These are phyloP conservation scores for Bostrychus sinensis DNA, from an alignment of 2,113 vertebrate species.

Conservation along the genomic window DNA sequence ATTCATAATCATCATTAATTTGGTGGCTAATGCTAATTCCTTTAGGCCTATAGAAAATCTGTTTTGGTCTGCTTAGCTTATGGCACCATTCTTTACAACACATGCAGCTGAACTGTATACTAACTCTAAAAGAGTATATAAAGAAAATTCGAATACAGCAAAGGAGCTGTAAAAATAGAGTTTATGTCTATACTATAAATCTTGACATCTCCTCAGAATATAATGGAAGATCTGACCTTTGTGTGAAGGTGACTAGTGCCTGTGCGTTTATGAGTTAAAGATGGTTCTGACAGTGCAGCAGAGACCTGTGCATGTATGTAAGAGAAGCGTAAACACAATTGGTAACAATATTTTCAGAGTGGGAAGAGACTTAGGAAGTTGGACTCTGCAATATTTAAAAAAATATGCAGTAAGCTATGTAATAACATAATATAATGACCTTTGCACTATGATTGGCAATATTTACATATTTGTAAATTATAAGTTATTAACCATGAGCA, in stretches of 20 bases:
- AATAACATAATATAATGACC: too few species aligned
- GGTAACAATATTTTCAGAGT: too few species aligned
- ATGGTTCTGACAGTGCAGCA: slow-evolving; percentile 53
- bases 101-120: too few species aligned
- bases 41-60: background rate
- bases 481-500: too few species aligned
- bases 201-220: slow-evolving; percentile 43
- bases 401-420: too few species aligned
- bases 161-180: slow-evolving; percentile 10
- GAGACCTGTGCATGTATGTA: background rate
- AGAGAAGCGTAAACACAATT: slow-evolving; percentile 21
- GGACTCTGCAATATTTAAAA: too few species aligned
- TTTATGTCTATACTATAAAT: slow-evolving; percentile 35
- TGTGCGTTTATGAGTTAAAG: slow-evolving; percentile 70
- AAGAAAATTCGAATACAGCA: slow-evolving; percentile 11
- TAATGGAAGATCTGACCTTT: slow-evolving; percentile 75
- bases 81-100: background rate
- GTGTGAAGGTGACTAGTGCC: slow-evolving; percentile 63
- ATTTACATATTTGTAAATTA: too few species aligned
- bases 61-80: background rate
- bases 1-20: too few species aligned
- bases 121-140: background rate
- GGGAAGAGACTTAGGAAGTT: too few species aligned
- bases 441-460: too few species aligned
- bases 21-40: background rate